These are phyloP conservation scores for Mus spicilegus DNA, from an alignment of 2,113 vertebrate genomes.

Conservation along the genomic window DNA sequence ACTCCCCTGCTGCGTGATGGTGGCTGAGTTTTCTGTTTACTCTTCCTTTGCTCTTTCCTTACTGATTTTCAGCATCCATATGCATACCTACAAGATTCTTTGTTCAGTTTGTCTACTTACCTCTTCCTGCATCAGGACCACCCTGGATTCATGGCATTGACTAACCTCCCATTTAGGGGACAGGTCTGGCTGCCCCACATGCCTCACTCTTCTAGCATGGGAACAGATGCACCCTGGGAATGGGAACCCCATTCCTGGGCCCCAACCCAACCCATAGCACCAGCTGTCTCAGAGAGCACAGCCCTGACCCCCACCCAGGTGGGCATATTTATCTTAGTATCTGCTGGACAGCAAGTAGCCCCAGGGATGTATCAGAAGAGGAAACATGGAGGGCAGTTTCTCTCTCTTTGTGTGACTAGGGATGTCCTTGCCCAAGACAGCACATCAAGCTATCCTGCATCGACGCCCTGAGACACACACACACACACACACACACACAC, in stretches of 20 bases:
- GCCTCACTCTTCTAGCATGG: background rate
- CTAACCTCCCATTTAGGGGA: background rate
- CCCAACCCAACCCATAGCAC: accelerated
- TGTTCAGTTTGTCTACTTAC: background rate
- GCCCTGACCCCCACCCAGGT: background rate
- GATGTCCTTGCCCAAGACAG: background rate
- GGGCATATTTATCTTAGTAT: background rate
- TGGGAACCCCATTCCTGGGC: background rate
- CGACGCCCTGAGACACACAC: background rate
- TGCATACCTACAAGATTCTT: background rate
- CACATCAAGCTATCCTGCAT: background rate
- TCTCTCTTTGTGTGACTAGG: background rate
- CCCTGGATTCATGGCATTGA: background rate
- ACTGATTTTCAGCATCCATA: background rate
- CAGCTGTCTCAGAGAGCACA: background rate
- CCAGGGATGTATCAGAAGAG: background rate
- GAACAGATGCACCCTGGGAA: background rate
- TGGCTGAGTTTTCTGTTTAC: background rate
- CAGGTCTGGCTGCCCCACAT: background rate
- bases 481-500: too few relatives aligned
- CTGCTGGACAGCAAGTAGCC: background rate
- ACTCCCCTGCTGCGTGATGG: background rate
- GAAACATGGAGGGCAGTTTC: background rate
- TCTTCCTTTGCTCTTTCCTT: background rate
- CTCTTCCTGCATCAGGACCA: background rate